Conservation (phyloP, 1,140 invertebrate species). For the Saccostrea cuccullata region DNA sequence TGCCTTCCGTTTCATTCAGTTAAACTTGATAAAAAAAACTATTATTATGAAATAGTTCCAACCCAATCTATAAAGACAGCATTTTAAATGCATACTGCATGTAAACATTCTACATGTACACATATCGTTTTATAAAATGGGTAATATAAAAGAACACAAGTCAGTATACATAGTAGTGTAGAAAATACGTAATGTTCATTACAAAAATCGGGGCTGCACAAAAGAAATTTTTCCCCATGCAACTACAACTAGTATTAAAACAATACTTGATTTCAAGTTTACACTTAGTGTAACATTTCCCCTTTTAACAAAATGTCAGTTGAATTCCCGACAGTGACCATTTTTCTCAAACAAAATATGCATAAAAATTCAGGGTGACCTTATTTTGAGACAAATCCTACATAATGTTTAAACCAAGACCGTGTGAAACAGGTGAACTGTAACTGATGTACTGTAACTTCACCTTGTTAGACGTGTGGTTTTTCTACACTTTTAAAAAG, state of each 20-base stretch:
- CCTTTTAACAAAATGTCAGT: background rate
- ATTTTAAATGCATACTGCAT: background rate
- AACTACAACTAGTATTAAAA: background rate
- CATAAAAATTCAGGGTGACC: background rate
- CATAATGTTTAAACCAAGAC: background rate
- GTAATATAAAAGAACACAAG: background rate
- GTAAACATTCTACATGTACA: conserved; percentile 1
- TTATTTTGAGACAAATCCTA: background rate
- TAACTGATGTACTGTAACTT: conserved; percentile 8
- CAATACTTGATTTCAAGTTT: conserved; percentile 14
- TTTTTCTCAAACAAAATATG: background rate
- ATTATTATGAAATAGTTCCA: conserved; percentile 1
- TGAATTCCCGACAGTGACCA: background rate
- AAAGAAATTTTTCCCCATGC: background rate
- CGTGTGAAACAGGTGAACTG: background rate
- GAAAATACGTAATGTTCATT: background rate
- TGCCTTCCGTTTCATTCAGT: conserved; percentile 10
- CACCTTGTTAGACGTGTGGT: conserved; percentile 3
- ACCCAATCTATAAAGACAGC: background rate
- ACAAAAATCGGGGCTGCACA: conserved; percentile 2
- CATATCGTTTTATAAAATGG: conserved; percentile 8
- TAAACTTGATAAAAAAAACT: background rate
- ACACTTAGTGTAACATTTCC: background rate
- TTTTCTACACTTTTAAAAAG: conserved; percentile 6
- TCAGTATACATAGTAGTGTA: conserved; percentile 7